Conservation (phyloP, 2,113 vertebrate genomes). For the Arvicanthis niloticus region DNA sequence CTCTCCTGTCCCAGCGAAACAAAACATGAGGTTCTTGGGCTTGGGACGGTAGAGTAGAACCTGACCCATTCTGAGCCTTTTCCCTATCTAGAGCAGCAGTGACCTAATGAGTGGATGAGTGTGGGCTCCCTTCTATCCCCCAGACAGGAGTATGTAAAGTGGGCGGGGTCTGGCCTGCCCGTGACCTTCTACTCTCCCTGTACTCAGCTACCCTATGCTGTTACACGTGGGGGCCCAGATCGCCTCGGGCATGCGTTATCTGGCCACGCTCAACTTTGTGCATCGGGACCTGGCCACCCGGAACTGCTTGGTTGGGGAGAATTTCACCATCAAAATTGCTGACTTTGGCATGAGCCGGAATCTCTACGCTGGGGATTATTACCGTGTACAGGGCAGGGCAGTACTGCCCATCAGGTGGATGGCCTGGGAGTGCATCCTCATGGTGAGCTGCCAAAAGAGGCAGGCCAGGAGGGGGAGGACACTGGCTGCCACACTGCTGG, state of each 20-base stretch:
- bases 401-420: constrained; percentile 98
- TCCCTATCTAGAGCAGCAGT: background rate
- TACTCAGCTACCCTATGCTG: constrained; percentile 91
- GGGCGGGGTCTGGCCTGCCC: background rate
- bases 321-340: constrained; percentile 94
- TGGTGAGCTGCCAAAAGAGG: constrained; percentile 86
- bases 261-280: constrained; percentile 95
- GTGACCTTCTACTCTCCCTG: background rate
- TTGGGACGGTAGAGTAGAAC: background rate
- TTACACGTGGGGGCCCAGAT: constrained; percentile 95
- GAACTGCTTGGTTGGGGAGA: constrained; percentile 95
- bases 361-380: constrained; percentile 94
- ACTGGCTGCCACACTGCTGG: background rate
- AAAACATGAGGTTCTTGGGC: background rate
- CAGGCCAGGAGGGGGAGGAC: background rate
- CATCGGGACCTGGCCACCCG: constrained; percentile 94
- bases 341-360: constrained; percentile 98
- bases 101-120: background rate
- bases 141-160: background rate
- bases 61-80: background rate
- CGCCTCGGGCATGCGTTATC: constrained; percentile 95
- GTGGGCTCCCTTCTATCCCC: background rate
- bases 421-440: constrained; percentile 98
- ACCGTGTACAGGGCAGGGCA: constrained; percentile 94
- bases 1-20: background rate